Percentiles rank a stretch among this genome's conserved stretches.
These are phyloP conservation scores for Plebejus melissa DNA, from an alignment of 2,888 invertebrate genomes.

Conservation along the genomic window DNA sequence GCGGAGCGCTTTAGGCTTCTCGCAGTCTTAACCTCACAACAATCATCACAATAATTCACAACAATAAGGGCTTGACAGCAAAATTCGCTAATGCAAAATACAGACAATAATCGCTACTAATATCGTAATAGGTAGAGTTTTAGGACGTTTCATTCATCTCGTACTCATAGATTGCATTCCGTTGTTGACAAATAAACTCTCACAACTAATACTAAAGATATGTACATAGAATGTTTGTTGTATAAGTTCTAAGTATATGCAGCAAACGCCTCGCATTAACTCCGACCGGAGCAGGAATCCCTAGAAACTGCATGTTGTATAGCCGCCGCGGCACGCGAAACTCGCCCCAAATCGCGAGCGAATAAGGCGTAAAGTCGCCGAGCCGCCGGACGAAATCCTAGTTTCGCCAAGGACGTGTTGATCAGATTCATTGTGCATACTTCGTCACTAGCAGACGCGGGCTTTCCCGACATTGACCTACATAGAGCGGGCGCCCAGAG, in stretches of 20 bases:
- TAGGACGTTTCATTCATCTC: neutral
- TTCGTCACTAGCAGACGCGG: constrained; percentile 79
- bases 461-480: constrained; percentile 81
- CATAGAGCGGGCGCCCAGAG: constrained; percentile 78
- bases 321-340: constrained; percentile 27
- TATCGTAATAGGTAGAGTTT: neutral
- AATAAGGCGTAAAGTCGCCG: constrained; percentile 47
- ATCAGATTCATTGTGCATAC: constrained; percentile 79
- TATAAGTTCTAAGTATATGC: constrained; percentile 1
- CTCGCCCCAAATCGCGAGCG: constrained; percentile 50
- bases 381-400: constrained; percentile 55
- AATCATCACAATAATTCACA: no score
- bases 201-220: neutral
- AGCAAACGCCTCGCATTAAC: constrained; percentile 20
- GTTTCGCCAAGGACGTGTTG: constrained; percentile 73
- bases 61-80: neutral
- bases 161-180: neutral
- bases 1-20: no score
- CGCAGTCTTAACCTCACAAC: no score
- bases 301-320: constrained; percentile 15
- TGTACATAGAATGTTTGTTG: constrained; percentile 6
- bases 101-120: neutral
- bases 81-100: neutral
- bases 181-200: neutral
- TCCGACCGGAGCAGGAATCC: neutral